These are phyloP conservation scores for Dermolepida albohirtum DNA, from an alignment of 2,888 invertebrate species.

Conservation along the genomic window DNA sequence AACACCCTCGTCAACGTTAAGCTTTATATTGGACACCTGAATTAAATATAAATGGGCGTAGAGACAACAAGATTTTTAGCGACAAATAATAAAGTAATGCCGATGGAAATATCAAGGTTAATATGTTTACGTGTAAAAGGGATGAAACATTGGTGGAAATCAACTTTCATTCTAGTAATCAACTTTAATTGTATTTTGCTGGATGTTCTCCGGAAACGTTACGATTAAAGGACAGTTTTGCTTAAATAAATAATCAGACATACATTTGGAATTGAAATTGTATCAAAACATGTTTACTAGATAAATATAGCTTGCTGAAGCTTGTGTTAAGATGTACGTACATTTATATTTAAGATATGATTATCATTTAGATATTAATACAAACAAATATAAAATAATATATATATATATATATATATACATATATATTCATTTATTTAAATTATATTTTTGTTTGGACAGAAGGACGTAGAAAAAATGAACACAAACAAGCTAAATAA, in stretches of 20 bases:
- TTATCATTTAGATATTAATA: too few relatives aligned
- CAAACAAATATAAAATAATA: too few relatives aligned
- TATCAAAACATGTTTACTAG: too few relatives aligned
- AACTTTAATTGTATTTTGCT: neutral
- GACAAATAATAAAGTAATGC: constrained; percentile 14
- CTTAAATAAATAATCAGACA: constrained; percentile 1
- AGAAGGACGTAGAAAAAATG: too few relatives aligned
- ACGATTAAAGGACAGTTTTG: neutral
- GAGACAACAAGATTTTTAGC: constrained; percentile 27
- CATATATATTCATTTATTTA: too few relatives aligned
- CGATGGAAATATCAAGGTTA: constrained; percentile 10
- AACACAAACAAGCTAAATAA: too few relatives aligned
- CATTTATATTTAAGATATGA: too few relatives aligned
- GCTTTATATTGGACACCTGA: constrained; percentile 38
- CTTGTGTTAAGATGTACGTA: too few relatives aligned
- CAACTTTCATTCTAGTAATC: neutral
- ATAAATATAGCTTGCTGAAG: too few relatives aligned
- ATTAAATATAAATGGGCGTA: constrained; percentile 37
- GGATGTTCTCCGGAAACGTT: too few relatives aligned
- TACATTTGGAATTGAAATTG: neutral
- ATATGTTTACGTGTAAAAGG: neutral
- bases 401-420: too few relatives aligned
- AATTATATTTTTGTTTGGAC: too few relatives aligned
- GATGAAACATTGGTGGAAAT: neutral
- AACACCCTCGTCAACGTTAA: constrained; percentile 32